Evolutionary conservation across 92 coral and sea anemone genomes (phyloP).

Genomic region (Palythoa heliodiscus): DNA sequence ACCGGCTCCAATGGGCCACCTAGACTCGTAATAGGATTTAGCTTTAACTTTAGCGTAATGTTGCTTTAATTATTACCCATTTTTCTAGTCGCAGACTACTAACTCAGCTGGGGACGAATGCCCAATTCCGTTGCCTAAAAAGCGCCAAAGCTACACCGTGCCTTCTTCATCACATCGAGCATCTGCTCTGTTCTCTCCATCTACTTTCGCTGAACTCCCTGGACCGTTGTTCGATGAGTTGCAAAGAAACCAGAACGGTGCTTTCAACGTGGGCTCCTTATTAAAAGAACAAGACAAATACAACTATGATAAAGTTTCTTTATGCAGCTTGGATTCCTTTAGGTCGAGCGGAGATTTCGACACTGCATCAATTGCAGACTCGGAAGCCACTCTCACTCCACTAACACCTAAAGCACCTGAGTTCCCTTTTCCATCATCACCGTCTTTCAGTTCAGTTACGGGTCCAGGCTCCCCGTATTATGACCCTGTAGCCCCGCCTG

Average conservation of each 20-base stretch:
- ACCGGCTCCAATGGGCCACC: no score
- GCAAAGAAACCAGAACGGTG: slow-evolving; percentile 15
- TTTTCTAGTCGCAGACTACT: neutral
- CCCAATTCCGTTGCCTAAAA: slow-evolving; percentile 41
- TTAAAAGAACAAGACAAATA: neutral
- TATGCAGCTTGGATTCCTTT: slow-evolving; percentile 30
- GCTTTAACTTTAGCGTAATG: neutral
- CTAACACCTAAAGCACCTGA: slow-evolving; percentile 28
- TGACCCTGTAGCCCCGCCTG: slow-evolving; percentile 35
- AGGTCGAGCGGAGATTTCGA: slow-evolving; percentile 40
- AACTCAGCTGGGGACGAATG: neutral
- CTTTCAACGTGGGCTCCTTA: neutral
- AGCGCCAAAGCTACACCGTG: slow-evolving; percentile 30
- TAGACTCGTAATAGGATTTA: no score
- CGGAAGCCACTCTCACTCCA: slow-evolving; percentile 42
- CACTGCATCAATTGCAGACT: slow-evolving; percentile 21
- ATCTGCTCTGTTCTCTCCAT: slow-evolving; percentile 33
- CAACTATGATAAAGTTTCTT: slow-evolving; percentile 6
- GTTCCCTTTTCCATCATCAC: slow-evolving; percentile 5
- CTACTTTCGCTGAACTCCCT: slow-evolving; percentile 29
- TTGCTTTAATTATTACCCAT: neutral
- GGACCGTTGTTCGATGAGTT: slow-evolving; percentile 37
- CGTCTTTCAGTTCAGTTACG: neutral
- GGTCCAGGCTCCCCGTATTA: slow-evolving; percentile 27
- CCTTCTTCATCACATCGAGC: neutral